Conservation (phyloP, 1,140 invertebrate genomes). For the Harlomillsia oculata region DNA sequence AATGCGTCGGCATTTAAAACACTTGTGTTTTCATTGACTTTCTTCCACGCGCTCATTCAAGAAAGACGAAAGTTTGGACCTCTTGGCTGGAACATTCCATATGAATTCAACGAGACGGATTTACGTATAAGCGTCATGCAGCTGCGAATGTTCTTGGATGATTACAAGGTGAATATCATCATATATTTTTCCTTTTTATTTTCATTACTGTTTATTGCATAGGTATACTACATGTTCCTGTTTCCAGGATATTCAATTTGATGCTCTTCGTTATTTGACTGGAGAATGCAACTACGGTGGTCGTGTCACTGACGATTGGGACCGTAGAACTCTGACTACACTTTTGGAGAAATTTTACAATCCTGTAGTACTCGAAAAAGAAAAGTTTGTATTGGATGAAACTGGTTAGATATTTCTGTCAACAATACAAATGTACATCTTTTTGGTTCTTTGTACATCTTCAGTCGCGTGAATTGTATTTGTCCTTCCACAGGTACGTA, state of each 20-base stretch:
- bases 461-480: too few species aligned
- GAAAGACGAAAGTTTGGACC: slow-evolving; percentile 85
- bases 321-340: slow-evolving; percentile 73
- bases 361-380: slow-evolving; percentile 39
- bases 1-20: slow-evolving; percentile 71
- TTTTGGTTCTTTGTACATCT: too few species aligned
- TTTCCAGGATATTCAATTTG: slow-evolving; percentile 67
- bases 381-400: slow-evolving; percentile 43
- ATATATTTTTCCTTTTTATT: too few species aligned
- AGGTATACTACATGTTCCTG: not conserved
- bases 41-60: slow-evolving; percentile 88
- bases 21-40: slow-evolving; percentile 78
- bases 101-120: slow-evolving; percentile 94
- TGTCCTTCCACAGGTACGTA: slow-evolving; percentile 53
- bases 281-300: slow-evolving; percentile 97
- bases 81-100: slow-evolving; percentile 88
- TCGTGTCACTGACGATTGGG: slow-evolving; percentile 89
- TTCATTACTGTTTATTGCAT: too few species aligned
- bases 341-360: slow-evolving; percentile 74
- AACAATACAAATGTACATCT: too few species aligned
- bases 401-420: slow-evolving; percentile 34
- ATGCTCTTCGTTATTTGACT: slow-evolving; percentile 77
- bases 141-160: slow-evolving; percentile 77
- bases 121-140: slow-evolving; percentile 64
- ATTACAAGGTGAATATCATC: slow-evolving; percentile 52